Evolutionary conservation across 2,888 invertebrate genomes (phyloP).

Genomic region (Agrotis ipsilon): DNA sequence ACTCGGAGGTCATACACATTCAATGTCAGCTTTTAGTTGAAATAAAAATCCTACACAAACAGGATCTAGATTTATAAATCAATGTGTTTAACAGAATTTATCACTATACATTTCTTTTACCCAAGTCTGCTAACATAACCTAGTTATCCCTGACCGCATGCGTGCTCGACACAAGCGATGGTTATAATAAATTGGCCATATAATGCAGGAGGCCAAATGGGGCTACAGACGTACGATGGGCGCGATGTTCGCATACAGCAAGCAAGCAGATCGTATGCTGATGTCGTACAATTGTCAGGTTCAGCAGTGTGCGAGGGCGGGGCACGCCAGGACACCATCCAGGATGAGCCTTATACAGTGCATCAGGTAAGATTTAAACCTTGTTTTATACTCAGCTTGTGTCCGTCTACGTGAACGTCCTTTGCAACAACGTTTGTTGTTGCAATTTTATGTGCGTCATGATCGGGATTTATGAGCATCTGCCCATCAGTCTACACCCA

Average conservation of each 20-base stretch:
- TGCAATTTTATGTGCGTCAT: slow-evolving; percentile 16
- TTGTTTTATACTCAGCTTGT: slow-evolving; percentile 5
- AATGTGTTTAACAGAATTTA: slow-evolving; percentile 31
- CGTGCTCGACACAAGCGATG: slow-evolving; percentile 76
- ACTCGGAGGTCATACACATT: slow-evolving; percentile 49
- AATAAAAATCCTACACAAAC: slow-evolving; percentile 19
- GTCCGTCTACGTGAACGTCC: slow-evolving; percentile 5
- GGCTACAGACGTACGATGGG: slow-evolving; percentile 90
- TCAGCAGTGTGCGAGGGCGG: slow-evolving; percentile 87
- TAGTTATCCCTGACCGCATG: slow-evolving; percentile 52
- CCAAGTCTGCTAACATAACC: slow-evolving; percentile 28
- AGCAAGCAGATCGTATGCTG: slow-evolving; percentile 90
- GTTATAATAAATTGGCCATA: slow-evolving; percentile 76
- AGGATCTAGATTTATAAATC: slow-evolving; percentile 7
- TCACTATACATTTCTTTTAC: slow-evolving; percentile 37
- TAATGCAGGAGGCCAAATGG: slow-evolving; percentile 90
- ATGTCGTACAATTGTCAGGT: slow-evolving; percentile 91
- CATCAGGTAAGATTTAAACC: slow-evolving; percentile 91
- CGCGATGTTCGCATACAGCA: slow-evolving; percentile 90
- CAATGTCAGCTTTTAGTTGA: slow-evolving; percentile 49
- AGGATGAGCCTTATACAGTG: slow-evolving; percentile 95
- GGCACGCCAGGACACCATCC: slow-evolving; percentile 82
- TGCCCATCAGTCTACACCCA: slow-evolving; percentile 12
- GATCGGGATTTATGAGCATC: slow-evolving; percentile 38
- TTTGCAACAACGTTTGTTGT: slow-evolving; percentile 1